Evolutionary conservation across 1,140 invertebrate species (phyloP).

Genomic region (Xylocopa sonorina): DNA sequence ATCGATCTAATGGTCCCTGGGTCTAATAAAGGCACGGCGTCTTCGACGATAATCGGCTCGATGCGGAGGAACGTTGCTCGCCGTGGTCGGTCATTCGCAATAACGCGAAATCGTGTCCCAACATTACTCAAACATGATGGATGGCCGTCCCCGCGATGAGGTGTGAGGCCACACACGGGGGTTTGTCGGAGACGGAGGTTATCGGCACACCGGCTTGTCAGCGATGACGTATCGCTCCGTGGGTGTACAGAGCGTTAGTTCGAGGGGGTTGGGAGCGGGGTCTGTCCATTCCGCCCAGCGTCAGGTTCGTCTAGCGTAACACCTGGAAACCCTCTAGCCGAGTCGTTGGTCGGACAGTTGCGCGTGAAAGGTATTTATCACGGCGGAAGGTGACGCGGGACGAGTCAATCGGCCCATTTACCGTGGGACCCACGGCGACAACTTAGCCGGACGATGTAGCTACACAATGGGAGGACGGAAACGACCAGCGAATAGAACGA

Average conservation of each 20-base stretch:
- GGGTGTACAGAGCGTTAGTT: slow-evolving; percentile 54
- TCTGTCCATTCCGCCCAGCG: slow-evolving; percentile 56
- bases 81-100: slow-evolving; percentile 68
- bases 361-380: slow-evolving; percentile 64
- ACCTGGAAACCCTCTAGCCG: slow-evolving; percentile 56
- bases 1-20: not conserved
- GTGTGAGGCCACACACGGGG: slow-evolving; percentile 64
- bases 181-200: slow-evolving; percentile 63
- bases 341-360: slow-evolving; percentile 57
- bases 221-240: slow-evolving; percentile 70
- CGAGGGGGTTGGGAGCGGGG: too few relatives aligned
- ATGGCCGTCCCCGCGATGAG: slow-evolving; percentile 70
- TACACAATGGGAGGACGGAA: accelerated
- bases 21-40: slow-evolving; percentile 34
- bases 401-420: slow-evolving; percentile 56
- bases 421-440: slow-evolving; percentile 16
- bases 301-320: slow-evolving; percentile 38
- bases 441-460: not conserved
- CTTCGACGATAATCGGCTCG: slow-evolving; percentile 44
- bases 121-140: slow-evolving; percentile 78
- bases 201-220: slow-evolving; percentile 68
- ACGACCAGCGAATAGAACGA: not conserved
- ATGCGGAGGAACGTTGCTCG: slow-evolving; percentile 31
- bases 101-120: slow-evolving; percentile 74
- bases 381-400: slow-evolving; percentile 23